Conservation (phyloP, 1,140 invertebrate species). For the Drosophila nasuta region DNA sequence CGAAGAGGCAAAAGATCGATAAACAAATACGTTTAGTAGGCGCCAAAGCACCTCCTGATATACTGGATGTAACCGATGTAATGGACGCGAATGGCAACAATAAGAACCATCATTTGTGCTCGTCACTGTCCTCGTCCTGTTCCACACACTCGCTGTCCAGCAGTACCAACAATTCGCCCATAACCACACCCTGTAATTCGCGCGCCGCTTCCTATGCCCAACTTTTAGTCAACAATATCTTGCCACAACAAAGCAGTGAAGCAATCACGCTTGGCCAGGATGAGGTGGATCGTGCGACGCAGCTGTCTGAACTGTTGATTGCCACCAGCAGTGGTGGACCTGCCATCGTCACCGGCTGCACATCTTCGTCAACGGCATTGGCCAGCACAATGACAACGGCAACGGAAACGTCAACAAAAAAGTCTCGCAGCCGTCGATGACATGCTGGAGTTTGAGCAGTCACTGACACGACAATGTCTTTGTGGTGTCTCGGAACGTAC, state of each 20-base stretch:
- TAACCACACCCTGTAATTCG: conserved; percentile 74
- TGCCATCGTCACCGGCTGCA: too few species aligned
- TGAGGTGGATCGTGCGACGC: conserved; percentile 74
- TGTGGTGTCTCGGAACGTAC: conserved; percentile 90
- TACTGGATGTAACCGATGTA: conserved; percentile 52
- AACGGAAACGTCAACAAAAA: conserved; percentile 8
- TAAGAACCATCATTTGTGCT: conserved; percentile 68
- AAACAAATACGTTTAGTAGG: conserved; percentile 79
- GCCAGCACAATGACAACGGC: too few species aligned
- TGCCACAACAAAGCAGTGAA: conserved; percentile 66
- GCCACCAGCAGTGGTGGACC: conserved; percentile 5
- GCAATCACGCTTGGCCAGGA: conserved; percentile 42
- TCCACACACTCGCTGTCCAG: conserved; percentile 71
- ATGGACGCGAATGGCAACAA: conserved; percentile 64
- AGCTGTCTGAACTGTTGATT: conserved; percentile 64
- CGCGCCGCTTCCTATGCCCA: conserved; percentile 72
- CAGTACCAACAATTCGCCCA: conserved; percentile 75
- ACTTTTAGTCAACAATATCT: conserved; percentile 71
- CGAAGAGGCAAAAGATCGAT: conserved; percentile 80
- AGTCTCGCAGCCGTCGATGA: conserved; percentile 61
- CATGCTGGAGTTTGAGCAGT: conserved; percentile 86
- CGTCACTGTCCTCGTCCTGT: conserved; percentile 73
- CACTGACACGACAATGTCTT: conserved; percentile 90
- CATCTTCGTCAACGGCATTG: too few species aligned
- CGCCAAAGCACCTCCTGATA: conserved; percentile 69